Base-by-base conservation (phyloP, 2,888 invertebrate species). In the Anagyrus pseudococci region DNA sequence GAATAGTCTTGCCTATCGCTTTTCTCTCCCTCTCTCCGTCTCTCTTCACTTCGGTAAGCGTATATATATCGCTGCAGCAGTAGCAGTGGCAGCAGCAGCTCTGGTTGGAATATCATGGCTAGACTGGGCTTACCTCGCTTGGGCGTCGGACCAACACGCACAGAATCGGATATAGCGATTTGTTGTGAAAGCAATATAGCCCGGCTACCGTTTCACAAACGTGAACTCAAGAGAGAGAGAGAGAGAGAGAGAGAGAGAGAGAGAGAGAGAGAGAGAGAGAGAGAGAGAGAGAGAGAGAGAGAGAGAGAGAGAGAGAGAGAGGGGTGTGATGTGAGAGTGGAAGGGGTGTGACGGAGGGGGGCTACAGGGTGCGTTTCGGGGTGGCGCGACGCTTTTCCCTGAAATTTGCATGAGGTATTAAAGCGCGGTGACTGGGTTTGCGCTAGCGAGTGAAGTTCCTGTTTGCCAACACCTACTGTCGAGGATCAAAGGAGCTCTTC, bases 351-450 rank as follows among this genome's bases (percentile, higher is more conserved):
- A 46, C 46, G 43, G 43, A 1, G 23, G 13, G 17, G 19, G 40
- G 53, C 29, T 17, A 15, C 17, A 10, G 43, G 43, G 4, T 10
- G 15, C n/a, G 43, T 15, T 13, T 37, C 37, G 37, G 13, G 37
- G 8, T 37, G 37, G 50, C 41, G 48, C 53, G 71, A 62, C 69
- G 74, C 78, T 77, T 77, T 78, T 77, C 73, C 75, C 74, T 71
- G 68, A 76, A 80, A 80, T 80, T 80, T 80, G 80, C 80, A 80
- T 80, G 78, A 78, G 77, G 79, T 80, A 80, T 80, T 80, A 80
- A 80, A 80, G 78, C 77, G 75, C 77, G 77, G 78, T 78, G 77
- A 76, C 75, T 76, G 75, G 71, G 49, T 55, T 72, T 67, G 68
- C 72, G 74, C 76, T 72, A 73, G 71, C 73, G 67, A 73, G 73